Evolutionary conservation across 2,888 invertebrate genomes (phyloP), one percentile per base, ranked within the genome.

Genomic region (Lithophane semibrunnea): DNA sequence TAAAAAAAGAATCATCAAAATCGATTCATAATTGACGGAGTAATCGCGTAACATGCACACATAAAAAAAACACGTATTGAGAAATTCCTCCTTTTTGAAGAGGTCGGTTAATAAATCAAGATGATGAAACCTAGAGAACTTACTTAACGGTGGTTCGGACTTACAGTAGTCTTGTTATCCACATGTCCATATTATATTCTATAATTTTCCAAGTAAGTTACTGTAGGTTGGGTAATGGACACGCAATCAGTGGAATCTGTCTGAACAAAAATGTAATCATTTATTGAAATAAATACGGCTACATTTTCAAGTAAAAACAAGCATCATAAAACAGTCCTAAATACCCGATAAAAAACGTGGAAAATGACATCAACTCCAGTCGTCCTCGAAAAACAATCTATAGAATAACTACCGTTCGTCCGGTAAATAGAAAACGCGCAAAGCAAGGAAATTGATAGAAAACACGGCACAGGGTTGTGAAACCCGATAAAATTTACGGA

Each of bases 401-500:
- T 44, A 44, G 37, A 75, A 82, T 44, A 56, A 54, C 54, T 18
- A 42, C 47, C 68, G 52, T 47, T 64, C 74, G 47, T 54, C 72
- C 74, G 47, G 24, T 63, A 61, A 75, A 82, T 83, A 21, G 13
- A 54, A 76, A 79, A 61, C 29, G 54, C 18, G 47, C n/a, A 42
- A 73, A 71, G 42, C 60, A 71, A 68, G 75, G 16, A 86, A 85
- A 86, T 86, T 79, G 71, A 83, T 87, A 80, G 69, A 80, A 86
- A 85, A 85, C 85, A 86, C 63, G 47, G 54, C 73, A 58, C 66
- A 60, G 65, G 63, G 78, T 60, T 79, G 69, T 67, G 60, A 68
- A 72, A 80, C 56, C 76, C 56, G 87, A 87, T 79, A 70, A 79
- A 85, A 49, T 81, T 77, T 21, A 56, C 13, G 72, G 24, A 63